phyloP scores from a whole-genome alignment of 1,140 invertebrate genomes.

The Caenorhabditis elegans region DNA sequence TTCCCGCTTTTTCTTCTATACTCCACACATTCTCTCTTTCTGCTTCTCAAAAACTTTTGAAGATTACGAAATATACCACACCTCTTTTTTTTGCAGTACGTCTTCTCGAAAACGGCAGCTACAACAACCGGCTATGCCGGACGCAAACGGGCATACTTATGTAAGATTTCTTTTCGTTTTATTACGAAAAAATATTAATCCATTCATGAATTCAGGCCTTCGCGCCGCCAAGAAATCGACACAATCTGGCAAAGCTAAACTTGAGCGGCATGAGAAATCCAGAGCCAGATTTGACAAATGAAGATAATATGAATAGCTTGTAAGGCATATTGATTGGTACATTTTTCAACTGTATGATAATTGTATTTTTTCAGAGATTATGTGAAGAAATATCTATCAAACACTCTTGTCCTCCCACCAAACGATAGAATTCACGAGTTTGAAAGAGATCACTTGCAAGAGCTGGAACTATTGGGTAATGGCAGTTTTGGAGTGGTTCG shows the following conservation, averaged over 20 bases:
- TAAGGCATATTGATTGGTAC: no score
- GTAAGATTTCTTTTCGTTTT: not conserved
- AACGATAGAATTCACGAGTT: constrained; percentile 74
- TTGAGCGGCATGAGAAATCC: not conserved
- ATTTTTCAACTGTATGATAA: no score
- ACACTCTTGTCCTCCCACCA: constrained; percentile 28
- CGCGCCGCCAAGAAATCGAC: not conserved
- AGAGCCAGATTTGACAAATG: not conserved
- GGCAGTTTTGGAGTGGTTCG: constrained; percentile 93
- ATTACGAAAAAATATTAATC: not conserved
- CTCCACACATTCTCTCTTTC: not conserved
- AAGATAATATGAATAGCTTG: not conserved
- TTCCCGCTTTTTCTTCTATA: not conserved
- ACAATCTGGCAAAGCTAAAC: not conserved
- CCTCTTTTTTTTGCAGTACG: not conserved
- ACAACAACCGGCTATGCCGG: constrained; percentile 6
- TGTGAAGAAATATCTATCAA: constrained; percentile 43
- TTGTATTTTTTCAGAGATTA: constrained; percentile 42
- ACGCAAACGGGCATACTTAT: not conserved
- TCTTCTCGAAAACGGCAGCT: not conserved
- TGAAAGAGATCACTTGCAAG: constrained; percentile 85
- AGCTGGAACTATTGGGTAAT: constrained; percentile 85
- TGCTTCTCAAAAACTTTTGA: not conserved
- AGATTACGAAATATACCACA: not conserved
- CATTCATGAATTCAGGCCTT: not conserved